Base-by-base conservation (phyloP, 1,140 invertebrate species). In the Metaphire vulgaris region DNA sequence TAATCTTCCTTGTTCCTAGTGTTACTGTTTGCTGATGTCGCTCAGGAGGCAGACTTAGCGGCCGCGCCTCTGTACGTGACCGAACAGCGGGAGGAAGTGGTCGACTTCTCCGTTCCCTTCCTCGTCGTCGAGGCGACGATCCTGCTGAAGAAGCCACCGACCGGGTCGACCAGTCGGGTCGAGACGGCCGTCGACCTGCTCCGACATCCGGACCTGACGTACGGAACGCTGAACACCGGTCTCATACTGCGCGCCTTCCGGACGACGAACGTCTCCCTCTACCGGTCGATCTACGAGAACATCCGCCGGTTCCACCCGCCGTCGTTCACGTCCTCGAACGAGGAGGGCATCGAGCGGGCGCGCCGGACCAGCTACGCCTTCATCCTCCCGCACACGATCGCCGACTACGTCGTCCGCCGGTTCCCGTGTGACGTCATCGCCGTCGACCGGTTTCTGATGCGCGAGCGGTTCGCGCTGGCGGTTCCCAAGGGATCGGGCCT, bases 91-190 rank as follows among this genome's bases (percentile, higher is more conserved):
- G 95, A 98, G 88, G 88, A 92, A 80, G 94, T 97, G 56, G 95
- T 99, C 76, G 96, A 98, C 86, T 90, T 90, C 81, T 97, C 93
- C 79, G 98, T 98, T 85, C 97, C 97, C 0, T 99, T 98, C 87
- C 95, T 99, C 91, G 95, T 94, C 2, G 90, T 98, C 34, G 95
- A 96, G 76, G 96, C 97, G 81, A 96, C 94, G 78, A 95, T 98
- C 79, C 95, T 97, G 91, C 95, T 97, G 80, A 96, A 95, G 86
- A 97, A 95, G 83, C 94, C 94, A 81, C 33, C 82, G 82, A 1
- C 71, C 82, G 1, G 74, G 83, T 69, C 81, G 81, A n/a, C 33
- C 73, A 28, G 80, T 81, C 74, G 78, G 28, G 68, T 76, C 33
- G 26, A 29, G 32, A n/a, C 34, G 6, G 65, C 69, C 30, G 67